phyloP scores from a whole-genome alignment of 2,888 invertebrate species.

The Anarsia innoxiella region DNA sequence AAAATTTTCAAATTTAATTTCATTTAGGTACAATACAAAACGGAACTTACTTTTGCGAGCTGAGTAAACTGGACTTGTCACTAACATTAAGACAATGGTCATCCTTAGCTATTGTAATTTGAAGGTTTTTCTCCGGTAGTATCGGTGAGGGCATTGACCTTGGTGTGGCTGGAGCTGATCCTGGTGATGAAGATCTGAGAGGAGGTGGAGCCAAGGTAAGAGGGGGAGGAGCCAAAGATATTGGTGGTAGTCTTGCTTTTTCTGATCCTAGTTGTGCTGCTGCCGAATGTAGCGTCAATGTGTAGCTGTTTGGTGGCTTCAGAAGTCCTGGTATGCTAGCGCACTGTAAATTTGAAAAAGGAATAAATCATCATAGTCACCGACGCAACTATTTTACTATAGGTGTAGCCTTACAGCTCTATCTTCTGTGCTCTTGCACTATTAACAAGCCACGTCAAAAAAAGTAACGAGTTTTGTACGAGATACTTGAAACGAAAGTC shows the following conservation, averaged over 20 bases:
- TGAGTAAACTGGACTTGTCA: conserved; percentile 66
- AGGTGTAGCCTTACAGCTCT: too few species aligned
- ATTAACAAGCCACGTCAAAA: too few species aligned
- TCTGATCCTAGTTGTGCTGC: conserved; percentile 54
- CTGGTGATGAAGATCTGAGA: conserved; percentile 40
- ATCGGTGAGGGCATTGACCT: conserved; percentile 53
- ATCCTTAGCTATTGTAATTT: conserved; percentile 55
- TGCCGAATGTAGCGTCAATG: conserved; percentile 62
- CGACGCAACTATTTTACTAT: too few species aligned
- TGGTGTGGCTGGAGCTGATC: conserved; percentile 48
- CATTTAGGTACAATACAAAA: too few species aligned
- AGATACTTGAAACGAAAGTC: too few species aligned
- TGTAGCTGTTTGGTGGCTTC: conserved; percentile 79
- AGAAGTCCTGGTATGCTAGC: conserved; percentile 79
- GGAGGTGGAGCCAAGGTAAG: conserved; percentile 46
- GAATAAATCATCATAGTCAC: too few species aligned
- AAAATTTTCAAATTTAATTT: too few species aligned
- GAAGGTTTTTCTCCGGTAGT: conserved; percentile 59
- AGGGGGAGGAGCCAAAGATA: conserved; percentile 49
- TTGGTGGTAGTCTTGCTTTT: conserved; percentile 61
- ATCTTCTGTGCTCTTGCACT: too few species aligned
- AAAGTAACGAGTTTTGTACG: too few species aligned
- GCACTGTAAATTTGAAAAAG: conserved; percentile 61
- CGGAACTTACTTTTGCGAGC: conserved; percentile 68
- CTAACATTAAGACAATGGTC: conserved; percentile 59